Evolutionary conservation across 2,797 vertebrate species (phyloP).

Genomic region (Florisuga fusca): DNA sequence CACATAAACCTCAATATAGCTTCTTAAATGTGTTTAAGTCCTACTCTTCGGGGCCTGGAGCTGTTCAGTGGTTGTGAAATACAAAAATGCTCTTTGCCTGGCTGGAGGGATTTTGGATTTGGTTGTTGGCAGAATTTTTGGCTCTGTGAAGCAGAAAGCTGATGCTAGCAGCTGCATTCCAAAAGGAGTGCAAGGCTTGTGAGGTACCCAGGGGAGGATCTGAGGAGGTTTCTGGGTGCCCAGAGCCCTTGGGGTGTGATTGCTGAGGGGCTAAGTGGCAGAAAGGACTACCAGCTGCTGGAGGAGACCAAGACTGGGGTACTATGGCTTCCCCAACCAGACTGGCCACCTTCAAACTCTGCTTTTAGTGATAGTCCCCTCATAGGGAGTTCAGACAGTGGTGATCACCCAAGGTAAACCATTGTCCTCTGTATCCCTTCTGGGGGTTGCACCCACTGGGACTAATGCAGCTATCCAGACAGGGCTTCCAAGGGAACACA

Average conservation of each 20-base stretch:
- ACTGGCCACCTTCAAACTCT: too few relatives aligned
- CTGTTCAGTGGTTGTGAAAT: background rate
- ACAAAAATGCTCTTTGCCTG: background rate
- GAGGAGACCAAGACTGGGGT: background rate
- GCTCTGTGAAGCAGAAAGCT: background rate
- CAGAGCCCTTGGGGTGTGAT: background rate
- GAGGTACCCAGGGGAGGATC: too few relatives aligned
- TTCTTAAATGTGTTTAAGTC: background rate
- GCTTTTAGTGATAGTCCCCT: too few relatives aligned
- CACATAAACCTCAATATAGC: background rate
- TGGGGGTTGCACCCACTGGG: background rate
- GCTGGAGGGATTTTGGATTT: background rate
- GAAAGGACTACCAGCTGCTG: background rate
- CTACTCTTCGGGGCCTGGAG: background rate
- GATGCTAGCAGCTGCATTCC: background rate
- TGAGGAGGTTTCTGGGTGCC: background rate
- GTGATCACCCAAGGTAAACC: background rate
- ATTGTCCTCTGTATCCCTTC: background rate
- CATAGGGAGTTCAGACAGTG: background rate
- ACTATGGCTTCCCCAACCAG: background rate
- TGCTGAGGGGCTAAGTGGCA: background rate
- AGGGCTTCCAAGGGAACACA: background rate
- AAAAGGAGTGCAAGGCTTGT: background rate
- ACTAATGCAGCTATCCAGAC: too few relatives aligned
- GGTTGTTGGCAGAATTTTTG: background rate